Conservation (phyloP, 2,888 invertebrate species). For the Hermaeophaga mercurialis region DNA sequence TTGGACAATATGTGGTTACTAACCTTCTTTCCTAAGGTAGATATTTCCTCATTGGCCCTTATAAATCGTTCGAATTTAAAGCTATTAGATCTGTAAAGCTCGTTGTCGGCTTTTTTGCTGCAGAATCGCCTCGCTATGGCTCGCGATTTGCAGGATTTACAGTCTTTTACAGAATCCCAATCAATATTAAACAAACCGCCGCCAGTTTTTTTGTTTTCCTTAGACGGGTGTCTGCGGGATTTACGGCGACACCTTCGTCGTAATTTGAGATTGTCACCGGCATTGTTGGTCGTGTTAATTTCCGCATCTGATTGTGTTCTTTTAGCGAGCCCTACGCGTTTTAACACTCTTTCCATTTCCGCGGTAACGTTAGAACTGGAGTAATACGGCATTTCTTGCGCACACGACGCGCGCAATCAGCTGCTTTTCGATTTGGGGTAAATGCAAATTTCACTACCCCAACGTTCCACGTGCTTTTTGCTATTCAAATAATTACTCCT, state of each 20-base stretch:
- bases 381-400: slow-evolving; percentile 42
- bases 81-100: slow-evolving; percentile 84
- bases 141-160: slow-evolving; percentile 62
- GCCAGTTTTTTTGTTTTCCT: slow-evolving; percentile 50
- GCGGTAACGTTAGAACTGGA: slow-evolving; percentile 49
- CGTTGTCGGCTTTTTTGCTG: slow-evolving; percentile 78
- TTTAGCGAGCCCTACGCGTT: slow-evolving; percentile 56
- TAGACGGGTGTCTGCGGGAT: slow-evolving; percentile 50
- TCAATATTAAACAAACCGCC: slow-evolving; percentile 59
- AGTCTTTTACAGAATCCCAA: slow-evolving; percentile 63
- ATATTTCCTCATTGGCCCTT: slow-evolving; percentile 66
- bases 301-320: slow-evolving; percentile 49
- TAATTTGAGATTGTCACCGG: slow-evolving; percentile 44
- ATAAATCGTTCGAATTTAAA: slow-evolving; percentile 87
- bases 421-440: slow-evolving; percentile 47
- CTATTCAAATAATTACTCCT: neutral
- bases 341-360: slow-evolving; percentile 57
- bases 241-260: slow-evolving; percentile 50
- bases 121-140: slow-evolving; percentile 75
- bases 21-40: slow-evolving; percentile 71
- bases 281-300: slow-evolving; percentile 39
- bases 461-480: slow-evolving; percentile 30
- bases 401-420: slow-evolving; percentile 49
- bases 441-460: slow-evolving; percentile 39
- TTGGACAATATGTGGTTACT: slow-evolving; percentile 39